Evolutionary conservation across 2,113 vertebrate species (phyloP).

Genomic region (Plecotus auritus): DNA sequence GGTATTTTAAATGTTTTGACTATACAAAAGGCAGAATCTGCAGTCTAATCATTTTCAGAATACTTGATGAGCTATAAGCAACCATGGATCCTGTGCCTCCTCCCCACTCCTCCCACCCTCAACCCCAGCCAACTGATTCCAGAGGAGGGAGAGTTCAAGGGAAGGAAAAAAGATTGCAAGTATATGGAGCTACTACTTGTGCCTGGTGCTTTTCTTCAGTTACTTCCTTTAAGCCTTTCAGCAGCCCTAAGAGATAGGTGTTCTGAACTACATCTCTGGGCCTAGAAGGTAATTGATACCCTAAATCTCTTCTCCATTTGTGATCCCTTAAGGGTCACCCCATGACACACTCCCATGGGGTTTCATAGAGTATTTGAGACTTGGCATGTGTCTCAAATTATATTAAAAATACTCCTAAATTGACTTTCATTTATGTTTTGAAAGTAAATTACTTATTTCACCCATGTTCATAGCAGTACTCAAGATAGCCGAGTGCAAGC

Average conservation of each 20-base stretch:
- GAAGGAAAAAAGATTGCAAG: neutral
- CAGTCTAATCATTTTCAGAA: constrained; percentile 71
- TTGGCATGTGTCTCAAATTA: neutral
- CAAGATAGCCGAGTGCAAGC: neutral
- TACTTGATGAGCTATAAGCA: constrained; percentile 31
- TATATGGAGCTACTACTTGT: neutral
- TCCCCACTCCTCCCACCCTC: neutral
- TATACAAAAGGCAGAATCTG: constrained; percentile 72
- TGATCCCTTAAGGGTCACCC: fast-evolving
- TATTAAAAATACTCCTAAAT: neutral
- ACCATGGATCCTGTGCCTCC: fast-evolving
- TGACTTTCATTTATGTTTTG: neutral
- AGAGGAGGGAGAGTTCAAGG: neutral
- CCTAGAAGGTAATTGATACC: neutral
- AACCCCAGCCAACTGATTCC: neutral
- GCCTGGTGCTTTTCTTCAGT: neutral
- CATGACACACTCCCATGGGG: neutral
- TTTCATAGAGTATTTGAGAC: neutral
- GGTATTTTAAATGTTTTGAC: constrained; percentile 82
- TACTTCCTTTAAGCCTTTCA: neutral
- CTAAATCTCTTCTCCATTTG: too few species aligned
- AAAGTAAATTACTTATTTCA: neutral
- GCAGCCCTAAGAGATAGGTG: fast-evolving
- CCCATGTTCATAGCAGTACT: neutral
- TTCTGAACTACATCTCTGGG: neutral